Percentiles rank a stretch among this genome's conserved stretches.
Conservation (phyloP, 2,113 vertebrate genomes). For the Crotophaga sulcirostris region DNA sequence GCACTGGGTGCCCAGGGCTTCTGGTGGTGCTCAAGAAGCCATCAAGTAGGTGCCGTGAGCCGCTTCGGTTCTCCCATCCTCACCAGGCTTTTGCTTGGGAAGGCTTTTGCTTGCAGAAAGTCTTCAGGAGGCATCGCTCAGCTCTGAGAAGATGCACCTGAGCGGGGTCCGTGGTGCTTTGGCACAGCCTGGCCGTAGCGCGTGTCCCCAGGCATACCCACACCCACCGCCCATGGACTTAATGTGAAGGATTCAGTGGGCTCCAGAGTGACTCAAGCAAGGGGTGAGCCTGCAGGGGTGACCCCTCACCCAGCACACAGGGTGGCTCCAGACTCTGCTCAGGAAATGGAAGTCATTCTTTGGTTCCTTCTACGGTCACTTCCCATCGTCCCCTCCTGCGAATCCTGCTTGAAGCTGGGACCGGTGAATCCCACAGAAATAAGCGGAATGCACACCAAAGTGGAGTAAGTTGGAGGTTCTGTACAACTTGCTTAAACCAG, state of each 20-base stretch:
- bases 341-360: not conserved
- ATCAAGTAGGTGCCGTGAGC: fast-evolving
- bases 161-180: not conserved
- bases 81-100: not conserved
- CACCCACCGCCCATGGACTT: fast-evolving
- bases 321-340: not conserved
- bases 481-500: no score
- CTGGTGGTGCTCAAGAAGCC: not conserved
- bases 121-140: not conserved
- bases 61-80: not conserved
- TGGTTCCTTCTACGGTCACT: fast-evolving
- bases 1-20: not conserved
- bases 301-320: fast-evolving
- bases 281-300: fast-evolving
- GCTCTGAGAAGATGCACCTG: not conserved
- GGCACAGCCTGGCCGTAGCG: not conserved
- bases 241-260: not conserved
- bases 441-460: not conserved
- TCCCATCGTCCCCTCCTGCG: not conserved
- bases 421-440: not conserved
- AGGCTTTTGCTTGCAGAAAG: not conserved
- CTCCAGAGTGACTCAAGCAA: not conserved
- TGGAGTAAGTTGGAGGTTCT: not conserved
- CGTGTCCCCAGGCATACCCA: not conserved
- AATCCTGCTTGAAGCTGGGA: fast-evolving